A percentile compares a stretch with the other conserved stretches of the same genome.
These are phyloP conservation scores for Peromyscus californicus DNA, from an alignment of 2,113 vertebrate species.

Conservation along the genomic window DNA sequence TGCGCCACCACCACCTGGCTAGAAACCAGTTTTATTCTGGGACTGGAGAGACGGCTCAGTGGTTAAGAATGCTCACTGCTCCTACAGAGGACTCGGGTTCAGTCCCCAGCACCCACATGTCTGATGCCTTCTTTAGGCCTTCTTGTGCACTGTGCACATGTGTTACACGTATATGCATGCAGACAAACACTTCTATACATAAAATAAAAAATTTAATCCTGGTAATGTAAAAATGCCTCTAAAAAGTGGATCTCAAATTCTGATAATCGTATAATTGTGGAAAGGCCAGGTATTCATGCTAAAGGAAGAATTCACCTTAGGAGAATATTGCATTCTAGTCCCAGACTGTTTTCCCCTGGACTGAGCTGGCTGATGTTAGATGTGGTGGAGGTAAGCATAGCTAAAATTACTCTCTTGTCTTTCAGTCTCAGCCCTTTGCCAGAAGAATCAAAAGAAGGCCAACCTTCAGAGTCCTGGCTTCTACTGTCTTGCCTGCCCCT, in stretches of 20 bases:
- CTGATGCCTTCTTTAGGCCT: not conserved
- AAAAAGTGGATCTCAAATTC: conserved; percentile 31
- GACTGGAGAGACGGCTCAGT: not conserved
- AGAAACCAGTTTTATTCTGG: conserved; percentile 5
- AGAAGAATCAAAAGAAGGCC: conserved; percentile 69
- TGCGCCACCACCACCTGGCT: too few relatives aligned
- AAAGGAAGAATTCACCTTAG: not conserved
- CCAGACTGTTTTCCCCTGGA: not conserved
- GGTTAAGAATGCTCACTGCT: not conserved
- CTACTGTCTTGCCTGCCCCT: conserved; percentile 80
- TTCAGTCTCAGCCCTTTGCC: conserved; percentile 70
- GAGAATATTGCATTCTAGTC: not conserved
- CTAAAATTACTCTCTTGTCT: conserved; percentile 48
- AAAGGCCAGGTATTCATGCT: not conserved
- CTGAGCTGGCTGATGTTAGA: conserved; percentile 41
- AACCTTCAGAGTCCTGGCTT: conserved; percentile 74
- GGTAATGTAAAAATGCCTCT: conserved; percentile 36
- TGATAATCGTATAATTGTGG: not conserved
- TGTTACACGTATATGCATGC: not conserved
- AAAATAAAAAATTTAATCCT: not conserved
- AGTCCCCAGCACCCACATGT: too few relatives aligned
- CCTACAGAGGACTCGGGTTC: not conserved
- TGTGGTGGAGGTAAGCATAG: conserved; percentile 33
- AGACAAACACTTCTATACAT: not conserved
- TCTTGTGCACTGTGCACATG: not conserved